phyloP scores from a whole-genome alignment of 2,113 vertebrate species.

The Anseranas semipalmata region DNA sequence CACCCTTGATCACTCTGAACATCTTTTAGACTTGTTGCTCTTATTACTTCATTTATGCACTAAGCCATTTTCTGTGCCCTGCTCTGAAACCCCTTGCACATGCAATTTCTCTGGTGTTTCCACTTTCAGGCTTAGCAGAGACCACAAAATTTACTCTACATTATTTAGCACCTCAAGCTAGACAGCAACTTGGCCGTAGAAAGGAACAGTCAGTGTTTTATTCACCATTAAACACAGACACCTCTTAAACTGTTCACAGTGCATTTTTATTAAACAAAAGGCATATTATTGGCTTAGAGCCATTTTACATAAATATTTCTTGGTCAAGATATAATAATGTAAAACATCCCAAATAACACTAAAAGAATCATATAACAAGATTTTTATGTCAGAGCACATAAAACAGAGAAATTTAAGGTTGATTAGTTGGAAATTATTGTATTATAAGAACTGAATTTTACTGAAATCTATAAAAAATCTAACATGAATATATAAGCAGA shows the following conservation, averaged over 20 bases:
- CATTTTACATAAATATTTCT: constrained; percentile 75
- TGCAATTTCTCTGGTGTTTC: constrained; percentile 49
- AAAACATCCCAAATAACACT: constrained; percentile 66
- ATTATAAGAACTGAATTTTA: constrained; percentile 17
- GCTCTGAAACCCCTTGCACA: background rate
- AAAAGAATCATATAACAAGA: constrained; percentile 63
- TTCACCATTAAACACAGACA: constrained; percentile 64
- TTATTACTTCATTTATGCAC: constrained; percentile 13
- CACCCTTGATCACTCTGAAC: background rate
- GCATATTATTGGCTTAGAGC: constrained; percentile 69
- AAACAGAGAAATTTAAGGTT: constrained; percentile 67
- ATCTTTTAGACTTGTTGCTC: background rate
- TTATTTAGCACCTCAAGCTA: constrained; percentile 74
- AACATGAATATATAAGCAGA: background rate
- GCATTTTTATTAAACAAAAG: constrained; percentile 75
- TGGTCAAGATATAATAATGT: constrained; percentile 72
- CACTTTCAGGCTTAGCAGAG: constrained; percentile 53
- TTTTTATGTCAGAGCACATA: constrained; percentile 56
- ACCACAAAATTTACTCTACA: constrained; percentile 62
- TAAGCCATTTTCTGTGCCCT: constrained; percentile 3
- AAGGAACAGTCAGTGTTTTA: constrained; percentile 56
- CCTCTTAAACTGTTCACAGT: constrained; percentile 69
- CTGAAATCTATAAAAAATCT: constrained; percentile 31
- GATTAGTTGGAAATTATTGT: constrained; percentile 64
- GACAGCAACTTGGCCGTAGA: constrained; percentile 72